Conservation (phyloP, 2,113 vertebrate species). For the Hystrix cristata region DNA sequence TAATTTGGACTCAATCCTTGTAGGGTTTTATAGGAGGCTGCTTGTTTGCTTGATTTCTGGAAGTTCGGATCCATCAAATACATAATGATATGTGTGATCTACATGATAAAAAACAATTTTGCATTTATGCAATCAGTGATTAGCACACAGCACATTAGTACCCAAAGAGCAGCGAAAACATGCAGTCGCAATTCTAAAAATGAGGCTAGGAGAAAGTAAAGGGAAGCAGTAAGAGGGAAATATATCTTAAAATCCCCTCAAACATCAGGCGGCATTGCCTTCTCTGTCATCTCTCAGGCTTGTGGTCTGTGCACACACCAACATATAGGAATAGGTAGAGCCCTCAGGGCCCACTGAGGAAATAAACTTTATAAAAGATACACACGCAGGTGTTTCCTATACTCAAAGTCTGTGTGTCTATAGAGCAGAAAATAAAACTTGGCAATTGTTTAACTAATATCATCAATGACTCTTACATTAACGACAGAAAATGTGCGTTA, state of each 20-base stretch:
- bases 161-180: slow-evolving; percentile 72
- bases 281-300: fast-evolving
- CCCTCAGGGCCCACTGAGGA: background rate
- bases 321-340: background rate
- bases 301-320: background rate
- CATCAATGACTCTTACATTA: background rate
- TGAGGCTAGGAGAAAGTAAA: slow-evolving; percentile 32
- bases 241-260: background rate
- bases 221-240: background rate
- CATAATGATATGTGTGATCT: slow-evolving; percentile 46
- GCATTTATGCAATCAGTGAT: slow-evolving; percentile 40
- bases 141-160: slow-evolving; percentile 69
- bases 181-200: slow-evolving; percentile 66
- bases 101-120: slow-evolving; percentile 52
- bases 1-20: slow-evolving; percentile 66
- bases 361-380: background rate
- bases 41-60: slow-evolving; percentile 38
- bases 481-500: background rate
- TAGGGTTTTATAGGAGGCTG: background rate
- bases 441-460: slow-evolving; percentile 11
- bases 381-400: background rate
- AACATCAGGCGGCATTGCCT: background rate
- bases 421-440: background rate
- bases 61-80: background rate
- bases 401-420: background rate